A percentile compares a stretch with the other conserved stretches of the same genome.
phyloP scores from a whole-genome alignment of 2,113 vertebrate genomes.

The Mormyrus lacerda region DNA sequence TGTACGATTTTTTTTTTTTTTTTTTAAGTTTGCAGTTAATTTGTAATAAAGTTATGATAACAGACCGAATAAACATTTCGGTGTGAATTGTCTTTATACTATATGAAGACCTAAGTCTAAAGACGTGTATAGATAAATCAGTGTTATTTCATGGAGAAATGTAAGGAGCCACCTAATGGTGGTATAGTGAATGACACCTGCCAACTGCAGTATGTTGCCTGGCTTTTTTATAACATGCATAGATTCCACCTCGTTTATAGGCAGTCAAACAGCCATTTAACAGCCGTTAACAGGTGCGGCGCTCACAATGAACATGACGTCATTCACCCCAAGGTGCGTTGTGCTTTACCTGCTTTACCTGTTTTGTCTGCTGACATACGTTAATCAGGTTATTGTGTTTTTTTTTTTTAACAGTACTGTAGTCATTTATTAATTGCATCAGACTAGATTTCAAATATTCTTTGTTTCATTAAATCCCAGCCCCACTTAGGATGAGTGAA shows the following conservation, averaged over 20 bases:
- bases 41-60: background rate
- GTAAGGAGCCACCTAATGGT: background rate
- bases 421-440: background rate
- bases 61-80: background rate
- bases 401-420: background rate
- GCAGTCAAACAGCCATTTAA: too few relatives aligned
- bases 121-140: background rate
- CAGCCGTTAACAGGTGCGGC: background rate
- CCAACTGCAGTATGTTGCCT: background rate
- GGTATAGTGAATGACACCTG: background rate
- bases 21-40: background rate
- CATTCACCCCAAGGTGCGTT: background rate
- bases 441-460: background rate
- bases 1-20: background rate
- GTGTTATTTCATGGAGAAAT: background rate
- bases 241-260: background rate
- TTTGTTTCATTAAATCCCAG: background rate
- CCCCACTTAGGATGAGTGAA: background rate
- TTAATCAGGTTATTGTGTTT: background rate
- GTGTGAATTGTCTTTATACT: background rate
- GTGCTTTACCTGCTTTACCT: too few relatives aligned
- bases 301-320: background rate
- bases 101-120: background rate
- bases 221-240: background rate
- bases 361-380: background rate